Evolutionary conservation across 2,113 vertebrate species (phyloP).

Genomic region (Cyprinodon brontotheroides): DNA sequence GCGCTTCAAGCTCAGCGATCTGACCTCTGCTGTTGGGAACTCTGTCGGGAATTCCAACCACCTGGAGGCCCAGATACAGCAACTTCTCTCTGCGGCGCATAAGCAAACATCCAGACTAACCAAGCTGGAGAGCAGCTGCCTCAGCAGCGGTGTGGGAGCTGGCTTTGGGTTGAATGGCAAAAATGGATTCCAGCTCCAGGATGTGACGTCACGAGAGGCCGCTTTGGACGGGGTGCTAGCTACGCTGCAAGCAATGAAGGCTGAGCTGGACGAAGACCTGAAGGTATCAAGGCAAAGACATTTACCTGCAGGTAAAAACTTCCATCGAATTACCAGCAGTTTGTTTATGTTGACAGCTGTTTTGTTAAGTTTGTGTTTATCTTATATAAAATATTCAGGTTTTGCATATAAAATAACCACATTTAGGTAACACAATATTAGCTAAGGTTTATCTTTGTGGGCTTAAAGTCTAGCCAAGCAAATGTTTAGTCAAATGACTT

Average conservation of each 20-base stretch:
- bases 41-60: conserved; percentile 45
- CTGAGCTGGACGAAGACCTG: conserved; percentile 70
- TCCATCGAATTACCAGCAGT: not conserved
- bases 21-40: conserved; percentile 53
- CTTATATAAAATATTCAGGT: not conserved
- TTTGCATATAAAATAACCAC: conserved; percentile 12
- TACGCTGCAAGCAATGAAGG: conserved; percentile 71
- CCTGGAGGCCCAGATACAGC: conserved; percentile 71
- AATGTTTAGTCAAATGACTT: too few relatives aligned
- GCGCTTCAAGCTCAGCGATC: conserved; percentile 27
- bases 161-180: conserved; percentile 34
- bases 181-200: conserved; percentile 44
- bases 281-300: conserved; percentile 67
- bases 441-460: not conserved
- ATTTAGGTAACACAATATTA: conserved; percentile 47
- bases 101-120: conserved; percentile 74
- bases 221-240: conserved; percentile 44
- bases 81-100: conserved; percentile 76
- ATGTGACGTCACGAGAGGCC: conserved; percentile 32
- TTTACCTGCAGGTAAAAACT: conserved; percentile 87
- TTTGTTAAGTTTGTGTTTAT: conserved; percentile 24
- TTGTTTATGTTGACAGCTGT: conserved; percentile 22
- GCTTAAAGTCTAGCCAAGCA: not conserved
- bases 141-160: conserved; percentile 11
- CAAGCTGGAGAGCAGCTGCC: conserved; percentile 79